Conservation (phyloP, 2,113 vertebrate genomes). For the Amphilophus citrinellus region DNA sequence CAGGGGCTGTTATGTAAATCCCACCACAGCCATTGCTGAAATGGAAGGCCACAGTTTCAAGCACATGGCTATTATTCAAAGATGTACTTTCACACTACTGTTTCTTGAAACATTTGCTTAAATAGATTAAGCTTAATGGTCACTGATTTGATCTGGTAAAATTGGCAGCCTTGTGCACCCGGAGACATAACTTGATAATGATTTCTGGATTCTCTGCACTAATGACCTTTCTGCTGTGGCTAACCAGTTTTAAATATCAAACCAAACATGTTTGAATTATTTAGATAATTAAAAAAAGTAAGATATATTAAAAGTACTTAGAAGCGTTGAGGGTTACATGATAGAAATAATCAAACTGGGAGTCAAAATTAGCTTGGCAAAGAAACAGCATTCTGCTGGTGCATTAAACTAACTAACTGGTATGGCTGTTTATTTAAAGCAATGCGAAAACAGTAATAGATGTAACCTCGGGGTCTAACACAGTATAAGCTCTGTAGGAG, state of each 20-base stretch:
- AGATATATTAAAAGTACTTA: background rate
- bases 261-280: background rate
- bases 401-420: background rate
- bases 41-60: background rate
- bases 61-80: background rate
- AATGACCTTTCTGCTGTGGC: background rate
- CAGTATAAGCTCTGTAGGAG: background rate
- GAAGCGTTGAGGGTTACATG: background rate
- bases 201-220: background rate
- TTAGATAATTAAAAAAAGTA: background rate
- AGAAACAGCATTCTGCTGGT: background rate
- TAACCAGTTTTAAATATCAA: constrained; percentile 25
- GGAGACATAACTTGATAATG: background rate
- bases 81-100: background rate
- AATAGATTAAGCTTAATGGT: background rate
- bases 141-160: constrained; percentile 6
- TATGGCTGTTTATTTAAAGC: constrained; percentile 18
- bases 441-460: background rate
- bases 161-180: background rate
- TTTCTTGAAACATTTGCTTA: background rate
- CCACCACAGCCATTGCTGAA: too few species aligned
- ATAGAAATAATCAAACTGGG: background rate
- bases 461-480: background rate
- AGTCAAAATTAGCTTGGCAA: constrained; percentile 11
- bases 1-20: too few species aligned